Evolutionary conservation across 1,140 invertebrate genomes (phyloP), one percentile per base, ranked within the genome.

Genomic region (Camponotus vicinus): DNA sequence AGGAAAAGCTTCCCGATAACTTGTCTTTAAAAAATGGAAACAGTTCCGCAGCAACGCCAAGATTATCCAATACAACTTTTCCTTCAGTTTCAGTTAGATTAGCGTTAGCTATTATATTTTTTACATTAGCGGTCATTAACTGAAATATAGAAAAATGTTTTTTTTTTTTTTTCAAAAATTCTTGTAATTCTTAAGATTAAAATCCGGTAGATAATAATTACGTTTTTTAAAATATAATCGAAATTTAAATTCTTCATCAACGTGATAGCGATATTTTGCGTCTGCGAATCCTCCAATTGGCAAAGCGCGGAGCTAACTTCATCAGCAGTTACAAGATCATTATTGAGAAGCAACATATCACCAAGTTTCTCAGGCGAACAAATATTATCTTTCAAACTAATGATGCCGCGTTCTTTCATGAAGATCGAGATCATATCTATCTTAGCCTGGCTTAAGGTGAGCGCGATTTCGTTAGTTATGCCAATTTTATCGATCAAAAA

Each of bases 241-340:
- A 95, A 96, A 61, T 96, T 96, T 0, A 96, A 71, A 86, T 96
- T 96, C 37, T 95, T 93, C 18, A 96, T 88, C 3, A 96, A 89
- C 42, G 94, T 92, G 0, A 95, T 91, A 1, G 95, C 52, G 1
- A 96, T 92, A 69, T 95, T 93, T 82, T 95, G 93, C 0, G 94
- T 95, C 5, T 92, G 91, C 0, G 93, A 89, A 40, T 95, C 94
- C 15, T 92, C 88, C 13, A 96, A 76, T 4, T 93, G 93, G 59
- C 96, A 96, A 79, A 96, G 93, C 88, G 95, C 92, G 0, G 93
- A 91, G 79, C 93, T 94, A 37, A 95, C 87, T 91, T 94, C 92
- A 42, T 95, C 91, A 59, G 90, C 92, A 40, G 90, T 93, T 55
- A 93, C 91, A 57, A 86, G 45, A 21, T 71, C 82, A 9, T 67